Base-by-base conservation (phyloP, 1,140 invertebrate genomes). In the Macrocentrus cingulum region DNA sequence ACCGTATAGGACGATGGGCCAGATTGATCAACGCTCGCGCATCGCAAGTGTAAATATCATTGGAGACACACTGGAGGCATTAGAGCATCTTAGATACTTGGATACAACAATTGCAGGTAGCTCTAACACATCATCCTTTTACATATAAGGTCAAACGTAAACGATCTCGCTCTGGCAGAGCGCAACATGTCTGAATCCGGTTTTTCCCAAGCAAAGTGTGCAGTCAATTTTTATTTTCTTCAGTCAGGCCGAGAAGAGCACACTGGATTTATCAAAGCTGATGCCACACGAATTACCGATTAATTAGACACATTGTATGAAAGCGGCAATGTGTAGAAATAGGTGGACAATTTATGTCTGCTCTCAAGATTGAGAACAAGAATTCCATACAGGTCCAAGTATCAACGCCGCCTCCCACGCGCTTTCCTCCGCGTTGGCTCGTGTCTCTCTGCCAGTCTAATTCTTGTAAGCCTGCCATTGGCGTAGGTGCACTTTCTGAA, bases 321-420 rank as follows among this genome's bases (percentile, higher is more conserved):
- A n/a, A n/a, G n/a, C n/a, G n/a, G n/a, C n/a, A n/a, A n/a, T n/a
- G n/a, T n/a, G n/a, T n/a, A n/a, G n/a, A n/a, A n/a, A n/a, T n/a
- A n/a, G n/a, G n/a, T n/a, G n/a, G n/a, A n/a, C n/a, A n/a, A n/a
- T 8, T 39, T 39, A 39, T 39, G 7, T 39, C 8, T 39, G 7
- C 36, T n/a, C 13, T 23, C 11, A n/a, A 37, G 49, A 51, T 51
- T 37, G 49, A 51, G 49, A 51, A 51, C 32, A 37, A 51, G 25
- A 37, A 51, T 51, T 25, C 49, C 49, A 51, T 51, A 51, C 49
- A 51, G 32, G 49, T 51, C 49, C 25, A 37, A 51, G 49, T 51
- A 51, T 51, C 32, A 51, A 51, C 49, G 49, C 37, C 18, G 49
- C 32, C 49, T 51, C 49, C 49, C 49, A 51, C 49, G 32, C 49